Evolutionary conservation across 2,888 invertebrate species (phyloP), one percentile per base, ranked within the genome.

Genomic region (Malthinus seriepunctatus): DNA sequence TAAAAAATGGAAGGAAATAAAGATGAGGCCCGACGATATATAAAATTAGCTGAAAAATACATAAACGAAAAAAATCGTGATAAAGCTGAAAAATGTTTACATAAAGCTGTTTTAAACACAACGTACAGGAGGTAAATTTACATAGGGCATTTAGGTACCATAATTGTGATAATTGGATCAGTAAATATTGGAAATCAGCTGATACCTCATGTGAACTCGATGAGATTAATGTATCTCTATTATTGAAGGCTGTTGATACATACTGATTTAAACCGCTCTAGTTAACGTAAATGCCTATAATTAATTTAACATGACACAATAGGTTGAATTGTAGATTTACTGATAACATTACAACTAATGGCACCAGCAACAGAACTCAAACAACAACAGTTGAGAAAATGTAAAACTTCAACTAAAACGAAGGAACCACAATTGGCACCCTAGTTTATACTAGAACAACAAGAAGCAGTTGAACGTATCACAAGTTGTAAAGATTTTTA

Each of bases 401-500:
- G 78, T 12, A 75, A 74, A 45, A 64, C 66, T 1, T 45, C 70
- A 3, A 63, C 75, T 53, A 78, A 75, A 68, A 64, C 75, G 63
- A 76, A 80, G 70, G 69, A 71, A 54, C 74, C 77, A 51, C 67
- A 74, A 35, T 71, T 73, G 14, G 76, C 79, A 23, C 79, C 80
- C 0, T 91, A 92, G 48, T 94, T 88, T 74, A 88, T 88, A 0
- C 75, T 80, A 32, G 93, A 93, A 4, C 93, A 95, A 73, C 68
- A 89, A 9, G 89, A 89, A 56, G 88, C 90, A 42, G 79, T 79
- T 8, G 73, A 74, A 59, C 69, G 88, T 71, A 86, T 91, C 65
- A 87, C 88, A 69, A 84, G 84, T 73, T 96, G 95, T 80, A 97
- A 97, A 79, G 95, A 98, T 81, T 98, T 93, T 76, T 98, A 98